Base-by-base conservation (phyloP, 1,140 invertebrate genomes). In the Zaprionus africanus region DNA sequence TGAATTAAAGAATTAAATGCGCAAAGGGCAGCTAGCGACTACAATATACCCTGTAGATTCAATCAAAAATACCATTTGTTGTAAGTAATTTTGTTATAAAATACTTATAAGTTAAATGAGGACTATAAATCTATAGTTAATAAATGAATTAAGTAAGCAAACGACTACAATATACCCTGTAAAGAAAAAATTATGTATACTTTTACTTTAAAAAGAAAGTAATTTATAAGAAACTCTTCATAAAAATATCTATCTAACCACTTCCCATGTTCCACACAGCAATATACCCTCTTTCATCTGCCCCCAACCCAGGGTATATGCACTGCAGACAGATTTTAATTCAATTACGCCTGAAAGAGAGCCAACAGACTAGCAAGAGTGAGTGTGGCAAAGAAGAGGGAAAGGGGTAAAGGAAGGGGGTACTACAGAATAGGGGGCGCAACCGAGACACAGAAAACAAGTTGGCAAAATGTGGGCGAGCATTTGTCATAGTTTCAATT, bases 401-500 rank as follows among this genome's bases (percentile, higher is more conserved):
- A 22, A 17, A 15, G 22, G 1, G 3, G 11, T 11, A 26, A 36
- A 3, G 7, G 1, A 4, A 17, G 15, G 4, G 49, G 28, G 31
- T 0, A 17, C 9, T 11, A 7, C 5, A 28, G 31, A 5, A 1
- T 15, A 12, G 31, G 26, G n/a, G 53, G 17, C n/a, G 34, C 31
- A 24, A 28, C n/a, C 2, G 51, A 65, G 63, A 9, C 24, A 66
- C 15, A 26, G 54, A 24, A 46, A 46, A 51, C 60, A 64, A 38
- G 46, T 57, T 22, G 58, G 41, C 51, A 34, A 46, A 34, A 34
- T 34, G 72, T 63, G 46, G 67, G 73, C 73, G 54, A 54, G 56
- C 56, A 71, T 76, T 70, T 64, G 64, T 74, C 65, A 62, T 67
- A 60, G 41, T 67, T 56, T 61, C 34, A 76, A 70, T 76, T 76